These are phyloP conservation scores for Drosophila ironensis DNA, from an alignment of 1,140 invertebrate species.

Conservation along the genomic window DNA sequence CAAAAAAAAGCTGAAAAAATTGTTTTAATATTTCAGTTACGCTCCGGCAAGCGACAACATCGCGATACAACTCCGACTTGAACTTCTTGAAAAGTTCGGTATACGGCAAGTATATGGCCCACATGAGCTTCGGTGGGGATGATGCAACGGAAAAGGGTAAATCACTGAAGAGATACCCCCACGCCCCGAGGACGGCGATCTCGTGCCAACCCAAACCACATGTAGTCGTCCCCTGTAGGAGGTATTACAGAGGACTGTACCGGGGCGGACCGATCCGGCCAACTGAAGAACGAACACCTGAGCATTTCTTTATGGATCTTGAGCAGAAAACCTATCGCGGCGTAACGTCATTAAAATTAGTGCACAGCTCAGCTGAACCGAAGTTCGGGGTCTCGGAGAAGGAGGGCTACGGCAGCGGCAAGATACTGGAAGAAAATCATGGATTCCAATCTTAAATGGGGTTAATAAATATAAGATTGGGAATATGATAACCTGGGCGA, in stretches of 20 bases:
- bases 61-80: constrained; percentile 64
- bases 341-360: constrained; percentile 81
- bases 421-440: constrained; percentile 21
- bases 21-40: constrained; percentile 81
- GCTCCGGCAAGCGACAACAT: constrained; percentile 73
- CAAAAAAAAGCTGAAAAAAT: constrained; percentile 56
- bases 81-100: constrained; percentile 63
- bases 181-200: constrained; percentile 37
- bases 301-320: constrained; percentile 80
- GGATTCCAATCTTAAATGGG: too few relatives aligned
- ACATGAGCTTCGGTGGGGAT: constrained; percentile 29
- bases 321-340: constrained; percentile 77
- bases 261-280: background rate
- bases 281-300: constrained; percentile 57
- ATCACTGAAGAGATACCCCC: constrained; percentile 53
- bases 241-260: constrained; percentile 35
- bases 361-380: constrained; percentile 57
- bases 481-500: too few relatives aligned
- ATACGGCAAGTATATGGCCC: background rate
- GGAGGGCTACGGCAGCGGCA: constrained; percentile 6
- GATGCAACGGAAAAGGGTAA: constrained; percentile 60
- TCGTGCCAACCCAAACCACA: constrained; percentile 71
- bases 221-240: too few relatives aligned
- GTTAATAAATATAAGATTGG: too few relatives aligned
- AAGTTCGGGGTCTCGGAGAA: constrained; percentile 14